These are phyloP conservation scores for Meghimatium bilineatum DNA, from an alignment of 2,888 invertebrate genomes.

Conservation along the genomic window DNA sequence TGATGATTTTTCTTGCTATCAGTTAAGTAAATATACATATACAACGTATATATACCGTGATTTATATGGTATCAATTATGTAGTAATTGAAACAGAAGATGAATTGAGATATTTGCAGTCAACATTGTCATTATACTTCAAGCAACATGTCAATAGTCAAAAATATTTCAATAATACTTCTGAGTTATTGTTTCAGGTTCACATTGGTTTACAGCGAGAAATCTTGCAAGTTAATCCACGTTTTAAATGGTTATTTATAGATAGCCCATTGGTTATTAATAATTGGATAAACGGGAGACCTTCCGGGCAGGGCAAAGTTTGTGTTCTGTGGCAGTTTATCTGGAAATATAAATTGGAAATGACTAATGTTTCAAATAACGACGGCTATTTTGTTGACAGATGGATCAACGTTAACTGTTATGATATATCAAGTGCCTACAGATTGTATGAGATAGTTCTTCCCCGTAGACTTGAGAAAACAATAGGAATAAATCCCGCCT, in stretches of 20 bases:
- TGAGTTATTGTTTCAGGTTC: neutral
- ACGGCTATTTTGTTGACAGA: neutral
- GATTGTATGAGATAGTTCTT: neutral
- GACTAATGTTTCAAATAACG: neutral
- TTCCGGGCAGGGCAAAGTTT: neutral
- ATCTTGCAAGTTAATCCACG: neutral
- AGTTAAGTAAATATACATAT: too few species aligned
- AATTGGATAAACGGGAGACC: neutral
- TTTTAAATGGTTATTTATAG: neutral
- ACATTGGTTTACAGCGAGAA: neutral
- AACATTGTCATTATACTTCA: neutral
- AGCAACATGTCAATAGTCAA: neutral
- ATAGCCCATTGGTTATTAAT: neutral
- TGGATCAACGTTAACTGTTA: neutral
- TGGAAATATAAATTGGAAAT: neutral
- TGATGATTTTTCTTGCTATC: neutral
- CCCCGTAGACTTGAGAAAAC: neutral
- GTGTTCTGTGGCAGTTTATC: slow-evolving; percentile 1
- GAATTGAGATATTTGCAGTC: neutral
- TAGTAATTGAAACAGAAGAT: neutral
- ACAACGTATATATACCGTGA: too few species aligned
- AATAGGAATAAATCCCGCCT: too few species aligned
- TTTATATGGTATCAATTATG: too few species aligned
- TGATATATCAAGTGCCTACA: too few species aligned
- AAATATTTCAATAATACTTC: neutral